Evolutionary conservation across 1,140 invertebrate species (phyloP), one percentile per base, ranked within the genome.

Genomic region (Meloidogyne chitwoodi): DNA sequence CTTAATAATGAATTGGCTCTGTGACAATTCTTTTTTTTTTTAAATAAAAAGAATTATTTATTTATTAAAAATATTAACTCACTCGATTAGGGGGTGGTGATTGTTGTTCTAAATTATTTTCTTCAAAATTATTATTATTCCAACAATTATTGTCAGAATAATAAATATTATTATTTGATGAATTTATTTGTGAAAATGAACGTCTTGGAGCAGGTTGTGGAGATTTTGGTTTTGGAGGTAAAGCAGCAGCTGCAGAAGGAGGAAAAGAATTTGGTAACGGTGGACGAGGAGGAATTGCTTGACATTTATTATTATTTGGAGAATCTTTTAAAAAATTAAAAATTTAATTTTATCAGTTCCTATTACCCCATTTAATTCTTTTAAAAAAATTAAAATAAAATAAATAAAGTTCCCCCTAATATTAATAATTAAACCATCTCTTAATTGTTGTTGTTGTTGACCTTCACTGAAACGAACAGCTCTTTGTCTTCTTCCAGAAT

Each of bases 151-250:
- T n/a, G n/a, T 56, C 48, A 56, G 48, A 48, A 48, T 16, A 56
- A 56, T 56, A n/a, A 56, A 19, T 16, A 19, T 48, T 19, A 48
- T 48, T 19, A 8, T n/a, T 56, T 56, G 48, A 56, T 4, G 48
- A n/a, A n/a, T n/a, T 56, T 56, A 56, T 56, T 56, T 56, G 48
- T 8, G 19, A 29, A 48, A 26, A 77, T 77, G 44, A 56, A 29
- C 31, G 56, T 29, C 48, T 62, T 48, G 44, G 44, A 22, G 16
- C 62, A n/a, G 48, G 44, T 73, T 62, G 75, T 61, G 22, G 75
- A 70, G 26, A 76, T 31, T 44, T 77, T 69, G 62, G 48, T 72
- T 65, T 77, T 69, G 24, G 68, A 66, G 68, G 61, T 41, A 56
- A n/a, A n/a, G 48, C 48, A n/a, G 29, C 38, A 38, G 14, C 16